Conservation (phyloP, 2,113 vertebrate species). For the Ptilorrhoa leucosticta region DNA sequence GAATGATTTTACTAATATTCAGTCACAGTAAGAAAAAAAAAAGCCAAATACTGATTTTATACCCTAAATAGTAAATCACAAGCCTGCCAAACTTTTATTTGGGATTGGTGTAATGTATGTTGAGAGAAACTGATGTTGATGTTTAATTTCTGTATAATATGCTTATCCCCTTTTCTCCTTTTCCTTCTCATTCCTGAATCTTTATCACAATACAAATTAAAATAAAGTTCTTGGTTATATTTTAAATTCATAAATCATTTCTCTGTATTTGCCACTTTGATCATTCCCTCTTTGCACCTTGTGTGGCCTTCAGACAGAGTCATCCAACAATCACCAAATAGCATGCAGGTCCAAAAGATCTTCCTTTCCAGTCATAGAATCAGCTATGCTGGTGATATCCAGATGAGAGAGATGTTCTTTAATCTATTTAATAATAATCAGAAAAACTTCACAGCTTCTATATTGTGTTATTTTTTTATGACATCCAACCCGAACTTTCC, state of each 20-base stretch:
- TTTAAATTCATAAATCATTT: neutral
- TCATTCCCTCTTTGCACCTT: neutral
- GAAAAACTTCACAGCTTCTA: neutral
- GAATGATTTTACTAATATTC: slow-evolving; percentile 46
- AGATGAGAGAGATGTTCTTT: neutral
- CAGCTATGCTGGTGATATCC: neutral
- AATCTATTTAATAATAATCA: neutral
- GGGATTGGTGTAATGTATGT: neutral
- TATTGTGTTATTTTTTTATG: fast-evolving
- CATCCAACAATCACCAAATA: neutral
- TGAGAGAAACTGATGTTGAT: neutral
- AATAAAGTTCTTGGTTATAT: neutral
- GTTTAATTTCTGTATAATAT: neutral
- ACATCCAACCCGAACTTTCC: neutral
- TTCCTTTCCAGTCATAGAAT: neutral
- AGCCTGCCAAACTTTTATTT: neutral
- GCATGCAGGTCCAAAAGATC: neutral
- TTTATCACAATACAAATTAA: neutral
- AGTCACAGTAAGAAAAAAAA: neutral
- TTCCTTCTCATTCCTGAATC: neutral
- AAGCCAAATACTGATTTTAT: neutral
- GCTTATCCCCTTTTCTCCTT: neutral
- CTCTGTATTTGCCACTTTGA: neutral
- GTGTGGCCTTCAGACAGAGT: neutral
- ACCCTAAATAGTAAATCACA: neutral